A percentile compares a stretch with the other conserved stretches of the same genome.
These are phyloP conservation scores for Morphnarchus princeps DNA, from an alignment of 2,113 vertebrate genomes.

Conservation along the genomic window DNA sequence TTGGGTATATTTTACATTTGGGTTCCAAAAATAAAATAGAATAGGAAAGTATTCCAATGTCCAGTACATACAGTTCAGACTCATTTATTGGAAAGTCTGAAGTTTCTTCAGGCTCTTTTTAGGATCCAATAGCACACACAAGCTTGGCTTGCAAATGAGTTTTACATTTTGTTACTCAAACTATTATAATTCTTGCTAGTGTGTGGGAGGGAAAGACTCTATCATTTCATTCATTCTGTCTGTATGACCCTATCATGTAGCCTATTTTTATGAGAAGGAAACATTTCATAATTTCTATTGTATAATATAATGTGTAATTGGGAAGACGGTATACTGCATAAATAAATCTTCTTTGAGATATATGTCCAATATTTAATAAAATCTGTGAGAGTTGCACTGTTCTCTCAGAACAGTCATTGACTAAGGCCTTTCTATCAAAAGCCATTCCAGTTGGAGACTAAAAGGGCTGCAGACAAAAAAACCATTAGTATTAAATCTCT, in stretches of 20 bases:
- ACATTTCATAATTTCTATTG: neutral
- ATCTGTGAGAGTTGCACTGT: neutral
- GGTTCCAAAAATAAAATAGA: neutral
- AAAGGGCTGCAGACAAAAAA: neutral
- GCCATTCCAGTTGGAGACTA: neutral
- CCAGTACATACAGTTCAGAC: neutral
- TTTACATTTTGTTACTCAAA: neutral
- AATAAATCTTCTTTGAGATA: neutral
- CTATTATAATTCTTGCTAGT: neutral
- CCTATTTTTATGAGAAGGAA: neutral
- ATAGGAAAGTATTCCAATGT: neutral
- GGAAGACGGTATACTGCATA: neutral
- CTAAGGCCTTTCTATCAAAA: neutral
- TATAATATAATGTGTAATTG: neutral
- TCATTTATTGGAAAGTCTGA: neutral
- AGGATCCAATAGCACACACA: neutral
- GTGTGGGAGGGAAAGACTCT: neutral
- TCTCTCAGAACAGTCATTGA: neutral
- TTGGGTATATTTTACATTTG: neutral
- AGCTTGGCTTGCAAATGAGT: neutral
- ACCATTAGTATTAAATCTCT: neutral
- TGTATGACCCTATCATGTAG: neutral
- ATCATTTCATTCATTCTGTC: neutral
- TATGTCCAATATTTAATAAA: neutral
- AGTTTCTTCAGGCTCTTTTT: neutral